Base-by-base conservation (phyloP, 2,888 invertebrate species). In the Aleiodes leptofemur region DNA sequence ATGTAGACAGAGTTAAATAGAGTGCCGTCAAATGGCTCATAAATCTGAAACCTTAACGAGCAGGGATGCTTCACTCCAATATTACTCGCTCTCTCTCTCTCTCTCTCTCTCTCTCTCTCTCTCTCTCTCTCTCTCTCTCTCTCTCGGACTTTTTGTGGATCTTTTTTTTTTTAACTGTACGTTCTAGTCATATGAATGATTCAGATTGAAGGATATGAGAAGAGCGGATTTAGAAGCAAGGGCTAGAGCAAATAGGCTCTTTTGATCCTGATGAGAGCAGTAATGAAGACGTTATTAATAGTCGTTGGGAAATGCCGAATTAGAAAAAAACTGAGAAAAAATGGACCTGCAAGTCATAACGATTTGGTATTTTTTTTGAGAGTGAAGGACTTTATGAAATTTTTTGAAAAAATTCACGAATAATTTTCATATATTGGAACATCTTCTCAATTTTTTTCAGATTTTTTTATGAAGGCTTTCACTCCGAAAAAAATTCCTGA, bases 251-350 rank as follows among this genome's bases (percentile, higher is more conserved):
- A 77, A 76, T 76, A 72, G 72, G 74, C 74, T 78, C 73, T 75
- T 78, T 71, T 50, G 72, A 78, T 77, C 3, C 74, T 76, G 75
- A 80, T 77, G 77, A 78, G 70, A 13, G 43, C 68, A 72, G 71
- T 77, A 81, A 81, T 69, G 80, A 76, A 79, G 72, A 66, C 73
- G 76, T 74, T 77, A 77, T 72, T 72, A 61, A 77, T 79, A 68
- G 69, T 76, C 23, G 7, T 16, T 64, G 11, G 51, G 68, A 78
- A 53, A 69, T 69, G 80, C 79, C 80, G 80, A 81, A 68, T 71
- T 74, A n/a, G 79, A 76, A 73, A 76, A 73, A 73, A 79, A 73
- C 76, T 23, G 23, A 2, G 23, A 48, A 2, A 38, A 7, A 8
- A 38, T 38, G 5, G 23, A 23, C 23, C 1, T 23, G 23, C 23